A percentile compares a stretch with the other conserved stretches of the same genome.
Conservation (phyloP, 2,888 invertebrate genomes). For the Xestia xanthographa region DNA sequence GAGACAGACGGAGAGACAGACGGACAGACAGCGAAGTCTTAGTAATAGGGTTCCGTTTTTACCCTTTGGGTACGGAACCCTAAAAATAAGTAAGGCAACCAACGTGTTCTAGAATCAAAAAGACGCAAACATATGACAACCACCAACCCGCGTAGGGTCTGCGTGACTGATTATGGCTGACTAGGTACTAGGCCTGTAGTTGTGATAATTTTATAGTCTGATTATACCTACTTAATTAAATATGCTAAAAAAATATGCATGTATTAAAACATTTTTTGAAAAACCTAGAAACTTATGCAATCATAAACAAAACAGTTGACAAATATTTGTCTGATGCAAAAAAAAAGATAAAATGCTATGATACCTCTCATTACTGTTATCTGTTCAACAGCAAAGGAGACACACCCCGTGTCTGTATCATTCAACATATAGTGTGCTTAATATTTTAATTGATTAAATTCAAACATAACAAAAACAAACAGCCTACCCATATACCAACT, state of each 20-base stretch:
- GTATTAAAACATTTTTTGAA: too few relatives aligned
- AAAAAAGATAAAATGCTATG: background rate
- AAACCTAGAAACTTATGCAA: too few relatives aligned
- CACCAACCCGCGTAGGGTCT: background rate
- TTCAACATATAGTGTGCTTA: background rate
- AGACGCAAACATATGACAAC: background rate
- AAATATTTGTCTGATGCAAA: background rate
- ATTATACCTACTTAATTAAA: too few relatives aligned
- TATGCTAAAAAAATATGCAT: too few relatives aligned
- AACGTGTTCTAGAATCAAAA: background rate
- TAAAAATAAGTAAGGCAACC: background rate
- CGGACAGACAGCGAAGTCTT: too few relatives aligned
- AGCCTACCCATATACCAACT: background rate
- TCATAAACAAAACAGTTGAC: background rate
- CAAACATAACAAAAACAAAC: constrained; percentile 14
- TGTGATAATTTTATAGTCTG: background rate
- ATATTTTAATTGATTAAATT: background rate
- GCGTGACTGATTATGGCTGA: too few relatives aligned
- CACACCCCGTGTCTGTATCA: background rate
- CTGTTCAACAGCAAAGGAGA: background rate
- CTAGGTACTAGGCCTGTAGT: too few relatives aligned
- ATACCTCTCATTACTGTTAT: constrained; percentile 12
- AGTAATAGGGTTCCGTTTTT: too few relatives aligned
- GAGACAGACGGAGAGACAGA: too few relatives aligned
- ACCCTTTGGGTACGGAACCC: too few relatives aligned